Percentiles rank a stretch among this genome's conserved stretches.
Evolutionary conservation across 2,113 vertebrate species (phyloP).

Genomic region (Parus major): DNA sequence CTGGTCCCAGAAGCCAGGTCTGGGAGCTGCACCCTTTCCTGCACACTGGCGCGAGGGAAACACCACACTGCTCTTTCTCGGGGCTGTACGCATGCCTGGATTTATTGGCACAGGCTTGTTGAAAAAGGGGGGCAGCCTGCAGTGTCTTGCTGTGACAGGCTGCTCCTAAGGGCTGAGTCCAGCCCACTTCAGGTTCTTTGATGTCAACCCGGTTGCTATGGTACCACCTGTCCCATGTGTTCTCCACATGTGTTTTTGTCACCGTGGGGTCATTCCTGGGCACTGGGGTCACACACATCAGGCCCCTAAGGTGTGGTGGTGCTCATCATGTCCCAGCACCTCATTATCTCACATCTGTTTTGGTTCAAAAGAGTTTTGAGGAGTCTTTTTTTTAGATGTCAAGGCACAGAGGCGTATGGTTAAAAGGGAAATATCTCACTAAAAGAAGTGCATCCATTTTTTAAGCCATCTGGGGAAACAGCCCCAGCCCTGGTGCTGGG

Average conservation of each 20-base stretch:
- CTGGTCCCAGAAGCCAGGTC: neutral
- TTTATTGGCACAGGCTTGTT: neutral
- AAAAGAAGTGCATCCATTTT: neutral
- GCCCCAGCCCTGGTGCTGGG: neutral
- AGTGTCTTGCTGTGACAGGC: neutral
- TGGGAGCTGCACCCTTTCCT: neutral
- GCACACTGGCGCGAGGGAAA: rapidly evolving
- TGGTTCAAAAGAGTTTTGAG: neutral
- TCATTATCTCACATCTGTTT: neutral
- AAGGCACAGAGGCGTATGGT: neutral
- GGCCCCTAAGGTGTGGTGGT: neutral
- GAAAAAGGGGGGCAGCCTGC: neutral
- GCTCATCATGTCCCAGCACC: rapidly evolving
- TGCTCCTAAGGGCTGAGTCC: neutral
- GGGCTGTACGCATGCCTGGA: neutral
- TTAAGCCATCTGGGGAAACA: neutral
- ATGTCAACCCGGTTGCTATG: neutral
- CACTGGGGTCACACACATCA: neutral
- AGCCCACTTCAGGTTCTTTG: neutral
- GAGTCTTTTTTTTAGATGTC: neutral
- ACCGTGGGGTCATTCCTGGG: neutral
- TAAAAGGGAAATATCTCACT: neutral
- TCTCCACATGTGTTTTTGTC: neutral
- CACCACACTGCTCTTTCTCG: neutral
- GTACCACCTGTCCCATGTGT: rapidly evolving